phyloP scores from a whole-genome alignment of 1,140 invertebrate species.

The Drosophila obscura region DNA sequence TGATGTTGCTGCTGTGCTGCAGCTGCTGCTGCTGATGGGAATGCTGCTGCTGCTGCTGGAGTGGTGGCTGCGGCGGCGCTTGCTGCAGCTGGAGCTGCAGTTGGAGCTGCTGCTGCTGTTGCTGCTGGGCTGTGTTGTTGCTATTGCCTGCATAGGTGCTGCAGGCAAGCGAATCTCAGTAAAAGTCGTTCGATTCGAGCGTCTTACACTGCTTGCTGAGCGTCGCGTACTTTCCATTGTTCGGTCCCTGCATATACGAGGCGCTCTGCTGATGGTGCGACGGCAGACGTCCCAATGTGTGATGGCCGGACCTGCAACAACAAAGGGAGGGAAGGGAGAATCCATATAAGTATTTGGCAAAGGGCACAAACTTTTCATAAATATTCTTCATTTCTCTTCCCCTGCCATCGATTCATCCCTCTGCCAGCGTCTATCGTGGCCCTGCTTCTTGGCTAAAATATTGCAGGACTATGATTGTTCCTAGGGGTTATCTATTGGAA shows the following conservation, averaged over 20 bases:
- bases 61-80: slow-evolving; percentile 39
- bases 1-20: slow-evolving; percentile 51
- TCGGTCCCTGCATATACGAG: slow-evolving; percentile 84
- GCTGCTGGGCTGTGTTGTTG: slow-evolving; percentile 80
- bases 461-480: too few species aligned
- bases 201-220: slow-evolving; percentile 97
- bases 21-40: slow-evolving; percentile 29
- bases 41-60: slow-evolving; percentile 49
- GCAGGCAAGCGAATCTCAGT: slow-evolving; percentile 92
- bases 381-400: not conserved
- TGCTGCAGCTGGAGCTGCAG: slow-evolving; percentile 57
- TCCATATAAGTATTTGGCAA: too few species aligned
- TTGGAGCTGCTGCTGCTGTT: slow-evolving; percentile 63
- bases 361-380: too few species aligned
- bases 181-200: slow-evolving; percentile 96
- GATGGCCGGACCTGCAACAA: slow-evolving; percentile 79
- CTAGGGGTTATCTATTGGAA: too few species aligned
- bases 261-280: slow-evolving; percentile 83
- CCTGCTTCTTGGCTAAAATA: too few species aligned
- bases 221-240: slow-evolving; percentile 94
- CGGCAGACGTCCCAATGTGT: slow-evolving; percentile 85
- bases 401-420: too few species aligned
- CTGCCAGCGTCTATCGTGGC: too few species aligned
- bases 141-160: slow-evolving; percentile 84
- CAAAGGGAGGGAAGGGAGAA: not conserved